Conservation (phyloP, 2,888 invertebrate species). For the Lydus trimaculatus region DNA sequence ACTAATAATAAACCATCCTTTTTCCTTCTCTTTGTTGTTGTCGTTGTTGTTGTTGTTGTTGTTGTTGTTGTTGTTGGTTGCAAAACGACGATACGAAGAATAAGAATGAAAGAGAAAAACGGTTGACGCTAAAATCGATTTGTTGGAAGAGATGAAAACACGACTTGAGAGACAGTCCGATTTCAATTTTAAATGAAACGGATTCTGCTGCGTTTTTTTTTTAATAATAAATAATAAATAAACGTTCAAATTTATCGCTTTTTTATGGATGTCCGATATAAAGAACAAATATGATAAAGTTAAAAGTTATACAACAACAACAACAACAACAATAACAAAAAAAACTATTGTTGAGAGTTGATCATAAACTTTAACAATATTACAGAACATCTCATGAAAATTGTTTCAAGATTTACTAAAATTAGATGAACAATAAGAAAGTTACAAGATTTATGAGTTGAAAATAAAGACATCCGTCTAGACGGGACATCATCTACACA, state of each 20-base stretch:
- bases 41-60: too few species aligned
- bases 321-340: too few species aligned
- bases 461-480: neutral
- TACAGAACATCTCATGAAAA: constrained; percentile 1
- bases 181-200: constrained; percentile 11
- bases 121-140: constrained; percentile 20
- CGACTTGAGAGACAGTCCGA: neutral
- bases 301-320: too few species aligned
- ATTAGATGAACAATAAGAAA: too few species aligned
- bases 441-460: neutral
- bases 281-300: too few species aligned
- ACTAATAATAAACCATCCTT: constrained; percentile 10
- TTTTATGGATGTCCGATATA: neutral
- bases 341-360: too few species aligned
- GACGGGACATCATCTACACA: neutral
- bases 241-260: neutral
- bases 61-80: too few species aligned
- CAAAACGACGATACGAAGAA: too few species aligned
- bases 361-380: neutral
- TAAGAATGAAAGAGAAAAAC: constrained; percentile 1
- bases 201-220: neutral
- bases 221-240: neutral
- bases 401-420: neutral
- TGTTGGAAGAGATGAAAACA: neutral
- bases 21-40: neutral